phyloP scores from a whole-genome alignment of 2,113 vertebrate genomes.

The Dissostichus mawsoni region DNA sequence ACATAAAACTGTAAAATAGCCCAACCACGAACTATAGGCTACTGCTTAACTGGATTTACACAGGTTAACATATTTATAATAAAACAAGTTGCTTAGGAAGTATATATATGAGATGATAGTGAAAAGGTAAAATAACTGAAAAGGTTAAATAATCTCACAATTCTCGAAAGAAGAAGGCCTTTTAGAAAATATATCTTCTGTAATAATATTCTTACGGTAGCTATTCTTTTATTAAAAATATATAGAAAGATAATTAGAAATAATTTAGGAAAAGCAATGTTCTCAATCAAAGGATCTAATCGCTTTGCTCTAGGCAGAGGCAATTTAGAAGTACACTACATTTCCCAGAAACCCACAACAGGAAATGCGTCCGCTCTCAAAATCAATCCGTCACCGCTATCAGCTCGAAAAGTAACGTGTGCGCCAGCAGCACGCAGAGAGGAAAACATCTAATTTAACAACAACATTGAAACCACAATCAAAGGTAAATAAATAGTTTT shows the following conservation, averaged over 20 bases:
- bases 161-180: too few species aligned
- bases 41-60: background rate
- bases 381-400: background rate
- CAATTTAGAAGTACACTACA: conserved; percentile 39
- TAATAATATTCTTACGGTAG: background rate
- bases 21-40: background rate
- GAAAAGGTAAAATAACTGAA: too few species aligned
- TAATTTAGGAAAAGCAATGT: background rate
- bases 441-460: background rate
- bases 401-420: conserved; percentile 7
- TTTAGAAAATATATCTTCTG: too few species aligned
- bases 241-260: background rate
- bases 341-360: conserved; percentile 54
- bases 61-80: background rate
- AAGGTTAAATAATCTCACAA: background rate
- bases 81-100: background rate
- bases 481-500: conserved; percentile 22
- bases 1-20: background rate
- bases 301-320: rapidly evolving
- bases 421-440: background rate
- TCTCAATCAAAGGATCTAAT: background rate
- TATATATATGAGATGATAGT: too few species aligned
- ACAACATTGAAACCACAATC: background rate
- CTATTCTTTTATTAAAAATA: background rate
- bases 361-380: conserved; percentile 42